Evolutionary conservation across 2,113 vertebrate genomes (phyloP).

Genomic region (Crocuta crocuta): DNA sequence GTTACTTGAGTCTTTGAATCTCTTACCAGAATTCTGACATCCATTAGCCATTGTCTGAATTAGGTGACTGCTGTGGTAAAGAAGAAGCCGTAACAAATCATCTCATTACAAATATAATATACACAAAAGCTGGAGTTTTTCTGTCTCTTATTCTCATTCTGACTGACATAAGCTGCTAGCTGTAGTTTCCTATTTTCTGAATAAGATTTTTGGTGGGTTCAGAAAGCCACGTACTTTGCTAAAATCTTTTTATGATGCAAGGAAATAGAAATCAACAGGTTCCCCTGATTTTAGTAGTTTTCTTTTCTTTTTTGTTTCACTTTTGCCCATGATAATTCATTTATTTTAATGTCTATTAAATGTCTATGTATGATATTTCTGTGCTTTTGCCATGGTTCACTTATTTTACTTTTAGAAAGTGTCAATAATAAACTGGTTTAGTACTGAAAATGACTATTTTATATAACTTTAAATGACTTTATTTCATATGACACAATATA

Average conservation of each 20-base stretch:
- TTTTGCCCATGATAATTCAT: constrained; percentile 58
- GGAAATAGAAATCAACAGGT: constrained; percentile 35
- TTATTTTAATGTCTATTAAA: constrained; percentile 49
- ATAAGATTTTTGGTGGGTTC: constrained; percentile 40
- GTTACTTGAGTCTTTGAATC: constrained; percentile 69
- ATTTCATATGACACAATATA: neutral
- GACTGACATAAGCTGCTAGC: constrained; percentile 38
- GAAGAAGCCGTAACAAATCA: constrained; percentile 75
- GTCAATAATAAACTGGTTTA: constrained; percentile 4
- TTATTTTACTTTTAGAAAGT: constrained; percentile 58
- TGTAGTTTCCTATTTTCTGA: constrained; percentile 56
- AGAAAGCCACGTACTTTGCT: constrained; percentile 16
- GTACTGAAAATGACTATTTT: neutral
- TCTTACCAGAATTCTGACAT: constrained; percentile 73
- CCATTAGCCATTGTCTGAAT: constrained; percentile 74
- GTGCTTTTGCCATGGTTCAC: neutral
- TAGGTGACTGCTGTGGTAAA: constrained; percentile 61
- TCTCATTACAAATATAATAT: constrained; percentile 68
- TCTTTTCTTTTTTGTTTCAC: neutral
- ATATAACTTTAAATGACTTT: neutral
- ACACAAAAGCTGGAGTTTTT: constrained; percentile 58
- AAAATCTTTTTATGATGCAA: constrained; percentile 58
- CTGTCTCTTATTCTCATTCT: constrained; percentile 50
- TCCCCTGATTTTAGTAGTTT: constrained; percentile 27
- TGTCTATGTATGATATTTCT: neutral